Evolutionary conservation across 2,888 invertebrate species (phyloP), one percentile per base, ranked within the genome.

Genomic region (Achlya flavicornis): DNA sequence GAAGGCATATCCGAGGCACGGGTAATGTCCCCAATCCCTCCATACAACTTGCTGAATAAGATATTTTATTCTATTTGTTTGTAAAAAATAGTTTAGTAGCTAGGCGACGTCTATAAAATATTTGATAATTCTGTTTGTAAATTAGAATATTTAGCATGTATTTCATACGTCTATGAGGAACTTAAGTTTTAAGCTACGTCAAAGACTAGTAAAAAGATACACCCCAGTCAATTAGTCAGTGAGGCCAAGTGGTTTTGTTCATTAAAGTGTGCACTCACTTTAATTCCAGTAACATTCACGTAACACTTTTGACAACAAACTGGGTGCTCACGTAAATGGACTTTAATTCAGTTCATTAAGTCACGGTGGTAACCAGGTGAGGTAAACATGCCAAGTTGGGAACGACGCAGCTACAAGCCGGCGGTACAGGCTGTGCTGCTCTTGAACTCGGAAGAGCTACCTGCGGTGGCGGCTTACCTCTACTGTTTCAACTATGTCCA

Each of bases 401-500:
- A 68, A 64, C 61, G 59, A 67, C 67, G 63, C 66, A 69, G 68
- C 64, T 66, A 61, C 61, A 64, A 61, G 43, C 61, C 58, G 38
- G 59, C 61, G 33, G 48, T 64, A 60, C 62, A n/a, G 63, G 58
- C 48, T 48, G 19, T 61, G 65, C 61, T 64, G 68, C 69, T 76
- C 74, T 68, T 67, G 65, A 70, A 71, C 67, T 61, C 66, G 71
- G 68, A 63, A 53, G 38, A 61, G 66, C 57, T 58, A 63, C 67
- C 66, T 70, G 76, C 64, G 71, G 64, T 68, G 61, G 66, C 70
- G 78, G 80, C 67, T 63, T 66, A 74, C 80, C 80, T 70, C 72
- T 48, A 66, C 72, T 69, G 72, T 72, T 70, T 69, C 74, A 81
- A 78, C 80, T 80, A 81, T 75, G 75, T 79, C 76, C 70, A 71